These are phyloP conservation scores for Lysiphlebus fabarum DNA, from an alignment of 1,140 invertebrate species.

Conservation along the genomic window DNA sequence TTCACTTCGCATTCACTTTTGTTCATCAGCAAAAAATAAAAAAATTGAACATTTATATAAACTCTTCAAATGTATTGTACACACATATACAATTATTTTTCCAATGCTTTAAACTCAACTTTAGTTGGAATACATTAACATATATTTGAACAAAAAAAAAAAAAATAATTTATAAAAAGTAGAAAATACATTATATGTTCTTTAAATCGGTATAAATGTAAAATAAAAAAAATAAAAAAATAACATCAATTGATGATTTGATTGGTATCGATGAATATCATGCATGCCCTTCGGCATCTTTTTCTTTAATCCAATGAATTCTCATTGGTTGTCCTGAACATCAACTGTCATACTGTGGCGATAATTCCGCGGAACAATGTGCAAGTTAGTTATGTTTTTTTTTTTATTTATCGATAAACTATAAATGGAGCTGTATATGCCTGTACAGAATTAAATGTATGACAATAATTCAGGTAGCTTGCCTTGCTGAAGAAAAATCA, in stretches of 20 bases:
- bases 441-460: not conserved
- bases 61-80: no score
- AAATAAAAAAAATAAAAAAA: not conserved
- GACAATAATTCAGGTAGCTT: conserved; percentile 27
- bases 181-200: not conserved
- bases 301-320: conserved; percentile 19
- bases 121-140: no score
- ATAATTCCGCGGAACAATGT: conserved; percentile 15
- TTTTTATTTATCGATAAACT: not conserved
- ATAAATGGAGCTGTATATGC: not conserved
- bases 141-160: not conserved
- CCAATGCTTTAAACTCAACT: no score
- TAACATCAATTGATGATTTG: conserved; percentile 12
- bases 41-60: no score
- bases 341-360: conserved; percentile 11
- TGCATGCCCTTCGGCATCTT: conserved; percentile 15
- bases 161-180: not conserved
- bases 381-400: not conserved
- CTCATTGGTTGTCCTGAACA: conserved; percentile 9
- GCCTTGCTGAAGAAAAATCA: conserved; percentile 18
- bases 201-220: no score
- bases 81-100: no score
- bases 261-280: conserved; percentile 15
- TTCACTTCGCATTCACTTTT: no score
- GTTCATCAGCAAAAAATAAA: no score